phyloP scores from a whole-genome alignment of 2,113 vertebrate species.

The Xiphophorus maculatus region DNA sequence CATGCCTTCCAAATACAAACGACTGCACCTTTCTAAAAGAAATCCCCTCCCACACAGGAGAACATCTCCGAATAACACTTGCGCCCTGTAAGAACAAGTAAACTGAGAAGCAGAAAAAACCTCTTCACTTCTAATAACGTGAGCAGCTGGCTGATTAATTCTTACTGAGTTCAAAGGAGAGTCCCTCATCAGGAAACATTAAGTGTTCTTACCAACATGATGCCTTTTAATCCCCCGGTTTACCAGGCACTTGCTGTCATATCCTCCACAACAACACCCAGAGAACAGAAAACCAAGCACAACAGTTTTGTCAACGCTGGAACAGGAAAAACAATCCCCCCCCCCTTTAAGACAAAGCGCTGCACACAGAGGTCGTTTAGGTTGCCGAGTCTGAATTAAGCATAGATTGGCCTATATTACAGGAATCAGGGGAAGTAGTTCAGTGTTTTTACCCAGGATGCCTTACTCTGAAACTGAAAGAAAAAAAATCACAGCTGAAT shows the following conservation, averaged over 20 bases:
- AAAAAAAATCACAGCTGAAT: not conserved
- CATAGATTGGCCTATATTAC: conserved; percentile 81
- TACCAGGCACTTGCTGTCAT: conserved; percentile 40
- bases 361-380: conserved; percentile 43
- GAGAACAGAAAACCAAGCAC: conserved; percentile 23
- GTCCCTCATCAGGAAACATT: conserved; percentile 72
- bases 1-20: not conserved
- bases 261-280: conserved; percentile 34
- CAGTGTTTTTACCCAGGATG: conserved; percentile 41
- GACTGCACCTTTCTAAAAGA: not conserved
- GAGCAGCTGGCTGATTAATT: conserved; percentile 47
- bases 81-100: conserved; percentile 14
- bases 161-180: conserved; percentile 71
- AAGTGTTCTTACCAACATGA: conserved; percentile 73
- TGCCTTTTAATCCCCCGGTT: conserved; percentile 67
- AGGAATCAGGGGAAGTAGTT: conserved; percentile 62
- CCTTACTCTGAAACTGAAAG: conserved; percentile 28
- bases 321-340: conserved; percentile 1
- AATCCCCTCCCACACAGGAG: conserved; percentile 1
- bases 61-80: conserved; percentile 7
- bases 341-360: conserved; percentile 57
- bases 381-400: conserved; percentile 74
- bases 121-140: conserved; percentile 62
- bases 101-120: conserved; percentile 38
- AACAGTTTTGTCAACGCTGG: conserved; percentile 30